phyloP scores from a whole-genome alignment of 2,797 vertebrate species.

The Tolypeutes matacus region DNA sequence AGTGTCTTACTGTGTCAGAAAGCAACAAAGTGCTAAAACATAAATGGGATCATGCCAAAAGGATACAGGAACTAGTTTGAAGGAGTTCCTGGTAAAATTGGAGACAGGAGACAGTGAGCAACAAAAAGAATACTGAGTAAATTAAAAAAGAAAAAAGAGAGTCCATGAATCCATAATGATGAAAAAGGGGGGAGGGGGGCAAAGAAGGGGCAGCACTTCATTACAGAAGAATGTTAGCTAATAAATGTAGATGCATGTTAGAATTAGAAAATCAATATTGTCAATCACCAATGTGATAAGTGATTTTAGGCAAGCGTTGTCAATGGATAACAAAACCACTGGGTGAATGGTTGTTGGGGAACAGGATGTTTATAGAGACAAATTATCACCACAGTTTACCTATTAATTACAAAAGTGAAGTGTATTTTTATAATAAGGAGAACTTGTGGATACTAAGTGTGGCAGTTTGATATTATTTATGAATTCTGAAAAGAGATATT shows the following conservation, averaged over 20 bases:
- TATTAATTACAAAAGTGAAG: constrained; percentile 27
- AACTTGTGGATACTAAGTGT: not conserved
- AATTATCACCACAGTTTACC: not conserved
- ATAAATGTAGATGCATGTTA: not conserved
- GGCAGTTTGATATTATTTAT: no score
- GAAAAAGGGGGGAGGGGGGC: not conserved
- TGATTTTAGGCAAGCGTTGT: not conserved
- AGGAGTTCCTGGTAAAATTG: not conserved
- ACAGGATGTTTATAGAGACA: not conserved
- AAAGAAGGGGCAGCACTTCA: not conserved
- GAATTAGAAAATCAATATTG: not conserved
- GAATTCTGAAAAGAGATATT: no score
- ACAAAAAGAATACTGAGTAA: not conserved
- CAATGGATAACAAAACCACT: not conserved
- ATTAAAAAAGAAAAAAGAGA: not conserved
- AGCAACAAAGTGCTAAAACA: constrained; percentile 48
- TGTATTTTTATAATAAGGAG: not conserved
- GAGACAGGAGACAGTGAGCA: constrained; percentile 43
- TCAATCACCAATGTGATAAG: not conserved
- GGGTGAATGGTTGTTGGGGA: not conserved
- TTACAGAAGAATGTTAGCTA: not conserved
- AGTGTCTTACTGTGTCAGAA: constrained; percentile 35
- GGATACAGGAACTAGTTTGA: constrained; percentile 1
- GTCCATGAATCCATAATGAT: not conserved
- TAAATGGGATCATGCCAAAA: constrained; percentile 56